A percentile compares a stretch with the other conserved stretches of the same genome.
Evolutionary conservation across 2,113 vertebrate species (phyloP).

Genomic region (Thalassoma bifasciatum): DNA sequence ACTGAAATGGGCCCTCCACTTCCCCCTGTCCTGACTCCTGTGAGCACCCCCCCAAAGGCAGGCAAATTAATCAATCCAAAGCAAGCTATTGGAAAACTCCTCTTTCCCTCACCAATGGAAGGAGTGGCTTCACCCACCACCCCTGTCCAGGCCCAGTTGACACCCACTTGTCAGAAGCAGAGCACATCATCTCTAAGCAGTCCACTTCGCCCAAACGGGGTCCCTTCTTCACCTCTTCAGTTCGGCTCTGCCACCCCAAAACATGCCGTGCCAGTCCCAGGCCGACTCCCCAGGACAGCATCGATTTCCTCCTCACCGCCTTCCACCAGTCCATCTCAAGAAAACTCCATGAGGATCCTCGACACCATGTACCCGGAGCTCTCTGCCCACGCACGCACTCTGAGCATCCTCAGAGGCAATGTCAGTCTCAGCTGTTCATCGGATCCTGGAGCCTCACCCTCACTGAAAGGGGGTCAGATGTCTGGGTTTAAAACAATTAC

Average conservation of each 20-base stretch:
- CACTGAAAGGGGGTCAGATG: constrained; percentile 75
- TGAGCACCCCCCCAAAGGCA: constrained; percentile 88
- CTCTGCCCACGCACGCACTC: constrained; percentile 91
- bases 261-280: constrained; percentile 94
- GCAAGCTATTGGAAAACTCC: constrained; percentile 76
- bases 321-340: constrained; percentile 79
- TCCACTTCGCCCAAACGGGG: constrained; percentile 79
- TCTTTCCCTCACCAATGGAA: constrained; percentile 83
- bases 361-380: constrained; percentile 96
- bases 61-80: constrained; percentile 71
- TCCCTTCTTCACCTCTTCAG: constrained; percentile 91
- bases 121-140: constrained; percentile 74
- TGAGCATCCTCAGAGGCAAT: constrained; percentile 92
- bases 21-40: constrained; percentile 88
- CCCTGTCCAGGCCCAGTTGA: constrained; percentile 67
- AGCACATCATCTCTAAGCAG: constrained; percentile 79
- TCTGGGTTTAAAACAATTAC: constrained; percentile 88
- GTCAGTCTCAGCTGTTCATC: constrained; percentile 82
- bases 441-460: constrained; percentile 66
- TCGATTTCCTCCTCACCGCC: constrained; percentile 68
- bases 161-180: constrained; percentile 57
- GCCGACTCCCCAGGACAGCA: constrained; percentile 86
- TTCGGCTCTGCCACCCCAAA: constrained; percentile 97
- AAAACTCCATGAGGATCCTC: constrained; percentile 93
- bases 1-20: constrained; percentile 92